Evolutionary conservation across 2,888 invertebrate genomes (phyloP), one percentile per base, ranked within the genome.

Genomic region (Sipunculus nudus): DNA sequence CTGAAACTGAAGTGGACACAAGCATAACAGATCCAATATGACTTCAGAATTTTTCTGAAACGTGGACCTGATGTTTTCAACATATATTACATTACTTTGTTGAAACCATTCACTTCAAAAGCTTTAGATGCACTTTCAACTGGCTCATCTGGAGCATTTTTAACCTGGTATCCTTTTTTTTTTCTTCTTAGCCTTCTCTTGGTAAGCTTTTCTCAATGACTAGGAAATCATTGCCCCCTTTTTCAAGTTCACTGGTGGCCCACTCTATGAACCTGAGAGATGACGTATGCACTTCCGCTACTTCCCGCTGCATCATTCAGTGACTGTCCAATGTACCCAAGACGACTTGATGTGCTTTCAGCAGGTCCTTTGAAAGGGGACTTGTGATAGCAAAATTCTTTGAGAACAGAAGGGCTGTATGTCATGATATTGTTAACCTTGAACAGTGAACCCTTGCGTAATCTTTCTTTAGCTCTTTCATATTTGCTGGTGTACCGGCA

Each of bases 31-130:
- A 41, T 41, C 41, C 16, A 41, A 16, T 16, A 41, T 41, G 23
- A 41, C 41, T 41, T 41, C 41, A 41, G 41, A 41, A 41, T 41
- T 41, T 16, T 41, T 41, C 6, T 41, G 41, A 16, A 41, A 41
- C n/a, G 19, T 41, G 6, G 41, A 41, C 23, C 23, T 41, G 16
- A 41, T 41, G 41, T 23, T 41, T 16, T 41, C 41, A 41, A 41
- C 16, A 16, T 19, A 21, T 6, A 41, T 41, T 16, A 19, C 41
- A 41, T 41, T 41, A 41, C 41, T 16, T 41, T 41, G 41, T 41
- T 41, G 41, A 41, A 41, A 16, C n/a, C 41, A 41, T 41, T 41
- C 6, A 41, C 41, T 16, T 41, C 41, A 41, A 41, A 41, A 41
- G n/a, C 41, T 16, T 41, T 41, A 41, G 5, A 19, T 21, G 41